These are phyloP conservation scores for Lagenorhynchus albirostris DNA, from an alignment of 2,113 vertebrate genomes.

Conservation along the genomic window DNA sequence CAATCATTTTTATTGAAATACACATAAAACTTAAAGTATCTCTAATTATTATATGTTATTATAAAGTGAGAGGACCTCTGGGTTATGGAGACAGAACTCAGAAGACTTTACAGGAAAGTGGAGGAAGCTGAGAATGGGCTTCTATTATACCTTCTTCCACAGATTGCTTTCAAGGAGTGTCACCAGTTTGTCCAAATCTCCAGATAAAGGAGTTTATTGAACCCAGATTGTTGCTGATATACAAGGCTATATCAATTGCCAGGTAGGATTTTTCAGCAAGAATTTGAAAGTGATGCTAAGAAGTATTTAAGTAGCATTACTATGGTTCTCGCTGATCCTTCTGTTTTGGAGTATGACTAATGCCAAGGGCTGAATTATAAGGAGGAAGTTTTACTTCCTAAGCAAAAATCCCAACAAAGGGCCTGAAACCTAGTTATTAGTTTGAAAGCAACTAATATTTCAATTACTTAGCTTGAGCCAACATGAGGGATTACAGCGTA, in stretches of 20 bases:
- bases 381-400: background rate
- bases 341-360: background rate
- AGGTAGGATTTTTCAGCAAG: background rate
- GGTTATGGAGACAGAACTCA: background rate
- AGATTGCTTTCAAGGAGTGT: background rate
- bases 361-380: background rate
- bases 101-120: background rate
- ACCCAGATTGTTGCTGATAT: background rate
- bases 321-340: background rate
- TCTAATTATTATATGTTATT: background rate
- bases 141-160: background rate
- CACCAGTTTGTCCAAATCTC: background rate
- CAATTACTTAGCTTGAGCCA: background rate
- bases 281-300: background rate
- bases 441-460: background rate
- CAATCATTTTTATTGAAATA: background rate
- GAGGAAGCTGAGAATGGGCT: background rate
- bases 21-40: background rate
- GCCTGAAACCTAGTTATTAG: background rate
- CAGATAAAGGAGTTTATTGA: background rate
- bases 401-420: background rate
- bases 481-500: background rate
- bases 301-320: background rate
- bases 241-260: background rate
- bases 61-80: background rate